A percentile compares a stretch with the other conserved stretches of the same genome.
Conservation (phyloP, 2,888 invertebrate species). For the Cybosia mesomella region DNA sequence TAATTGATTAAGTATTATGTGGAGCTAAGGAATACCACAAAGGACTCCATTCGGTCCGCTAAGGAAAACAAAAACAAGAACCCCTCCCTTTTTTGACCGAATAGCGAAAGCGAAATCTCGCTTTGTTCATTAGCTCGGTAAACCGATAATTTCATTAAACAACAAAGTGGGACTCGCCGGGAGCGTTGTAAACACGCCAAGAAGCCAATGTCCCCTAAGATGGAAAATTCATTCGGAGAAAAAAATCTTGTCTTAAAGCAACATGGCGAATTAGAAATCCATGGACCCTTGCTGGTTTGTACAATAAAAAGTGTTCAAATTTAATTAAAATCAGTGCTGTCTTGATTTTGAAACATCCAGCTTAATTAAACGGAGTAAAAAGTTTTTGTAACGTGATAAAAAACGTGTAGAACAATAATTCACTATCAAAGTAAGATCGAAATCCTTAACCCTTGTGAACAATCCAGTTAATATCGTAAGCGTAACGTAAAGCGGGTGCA, state of each 20-base stretch:
- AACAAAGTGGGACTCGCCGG: slow-evolving; percentile 84
- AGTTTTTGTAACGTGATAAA: slow-evolving; percentile 20
- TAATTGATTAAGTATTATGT: slow-evolving; percentile 84
- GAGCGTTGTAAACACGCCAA: slow-evolving; percentile 83
- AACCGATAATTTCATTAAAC: slow-evolving; percentile 88
- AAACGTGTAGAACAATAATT: slow-evolving; percentile 34
- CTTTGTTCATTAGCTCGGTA: slow-evolving; percentile 87
- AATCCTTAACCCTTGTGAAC: slow-evolving; percentile 66
- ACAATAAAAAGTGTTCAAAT: slow-evolving; percentile 54
- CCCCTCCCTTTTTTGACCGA: slow-evolving; percentile 79
- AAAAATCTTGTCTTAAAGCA: slow-evolving; percentile 77
- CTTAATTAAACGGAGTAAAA: slow-evolving; percentile 37
- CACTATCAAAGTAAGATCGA: slow-evolving; percentile 57
- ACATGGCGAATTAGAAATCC: slow-evolving; percentile 72
- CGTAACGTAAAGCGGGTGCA: slow-evolving; percentile 81
- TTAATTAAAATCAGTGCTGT: slow-evolving; percentile 52
- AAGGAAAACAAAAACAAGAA: slow-evolving; percentile 78
- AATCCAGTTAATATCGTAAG: slow-evolving; percentile 79
- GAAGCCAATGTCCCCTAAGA: slow-evolving; percentile 86
- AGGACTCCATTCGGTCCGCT: slow-evolving; percentile 77
- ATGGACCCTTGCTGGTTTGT: slow-evolving; percentile 62
- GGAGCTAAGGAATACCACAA: slow-evolving; percentile 75
- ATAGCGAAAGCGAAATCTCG: slow-evolving; percentile 82
- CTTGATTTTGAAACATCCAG: slow-evolving; percentile 47
- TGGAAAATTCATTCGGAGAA: slow-evolving; percentile 82